A percentile compares a stretch with the other conserved stretches of the same genome.
These are phyloP conservation scores for Etheostoma cragini DNA, from an alignment of 2,113 vertebrate species.

Conservation along the genomic window DNA sequence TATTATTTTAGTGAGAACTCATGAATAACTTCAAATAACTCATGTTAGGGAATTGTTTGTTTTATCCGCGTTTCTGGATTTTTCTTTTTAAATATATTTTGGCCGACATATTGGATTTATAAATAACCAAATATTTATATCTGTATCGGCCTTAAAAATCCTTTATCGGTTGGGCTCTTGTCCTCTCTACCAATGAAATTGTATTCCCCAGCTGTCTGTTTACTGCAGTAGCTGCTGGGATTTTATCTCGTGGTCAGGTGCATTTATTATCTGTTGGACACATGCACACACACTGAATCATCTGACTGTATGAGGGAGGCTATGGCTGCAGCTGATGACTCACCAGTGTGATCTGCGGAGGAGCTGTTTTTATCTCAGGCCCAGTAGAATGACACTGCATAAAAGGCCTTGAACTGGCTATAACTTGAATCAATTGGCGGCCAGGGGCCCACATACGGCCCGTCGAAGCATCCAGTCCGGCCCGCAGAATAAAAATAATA, in stretches of 20 bases:
- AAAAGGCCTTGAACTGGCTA: background rate
- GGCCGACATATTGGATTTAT: no score
- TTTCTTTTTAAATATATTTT: no score
- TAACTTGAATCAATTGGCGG: background rate
- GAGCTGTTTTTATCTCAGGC: slow-evolving; percentile 13
- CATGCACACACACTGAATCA: background rate
- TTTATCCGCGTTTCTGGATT: no score
- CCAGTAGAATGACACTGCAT: background rate
- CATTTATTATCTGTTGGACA: slow-evolving; percentile 2
- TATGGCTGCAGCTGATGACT: slow-evolving; percentile 33
- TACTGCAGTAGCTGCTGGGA: background rate
- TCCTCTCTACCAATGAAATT: background rate
- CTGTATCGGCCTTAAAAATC: no score
- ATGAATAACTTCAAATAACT: no score
- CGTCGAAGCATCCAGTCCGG: no score
- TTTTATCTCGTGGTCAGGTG: background rate
- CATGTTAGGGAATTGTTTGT: no score
- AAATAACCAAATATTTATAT: no score
- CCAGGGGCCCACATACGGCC: no score
- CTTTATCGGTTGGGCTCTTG: no score
- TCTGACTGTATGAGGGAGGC: background rate
- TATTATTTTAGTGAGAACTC: no score
- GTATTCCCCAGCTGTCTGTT: background rate
- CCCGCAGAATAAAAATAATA: no score
- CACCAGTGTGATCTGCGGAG: slow-evolving; percentile 18